Evolutionary conservation across 2,113 vertebrate species (phyloP), one percentile per base, ranked within the genome.

Genomic region (Leptobrachium leishanense): DNA sequence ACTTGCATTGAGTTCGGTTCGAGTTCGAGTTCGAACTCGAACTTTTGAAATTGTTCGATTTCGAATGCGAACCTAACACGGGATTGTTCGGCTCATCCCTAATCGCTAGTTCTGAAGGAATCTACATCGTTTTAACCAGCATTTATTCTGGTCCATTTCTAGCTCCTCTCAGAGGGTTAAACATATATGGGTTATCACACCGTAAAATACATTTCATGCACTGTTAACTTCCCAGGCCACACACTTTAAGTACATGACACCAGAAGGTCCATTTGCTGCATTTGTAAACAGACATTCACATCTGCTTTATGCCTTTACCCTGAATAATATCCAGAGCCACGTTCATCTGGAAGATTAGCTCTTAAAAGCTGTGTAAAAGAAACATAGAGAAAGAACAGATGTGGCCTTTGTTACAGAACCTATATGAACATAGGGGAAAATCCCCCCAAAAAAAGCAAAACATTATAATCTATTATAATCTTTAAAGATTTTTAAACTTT

Each of bases 311-410:
- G 79, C 41, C 3, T 53, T 64, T 31, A 31, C 40, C 43, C 8
- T 43, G 3, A 76, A 72, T 83, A 83, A 73, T 3, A 76, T 44
- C 31, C 66, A 72, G 50, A 74, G 3, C 5, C 3, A 1, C 63
- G 76, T 69, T 65, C 72, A 44, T 42, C 20, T 2, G 15, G 54
- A 13, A 1, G 3, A 71, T 83, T 66, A 53, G 11, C 57, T 7
- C 5, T 43, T n/a, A 12, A 15, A 43, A 66, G 76, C 42, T 31
- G 10, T 10, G 7, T 41, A 63, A 67, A 53, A 57, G 73, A 43
- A 40, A 5, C 11, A 8, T 15, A 64, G 68, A 63, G 31, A 63
- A 81, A 67, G 75, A 68, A n/a, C 2, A 68, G 46, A 67, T 81
- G 41, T 59, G 10, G 1, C 2, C 31, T 42, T 76, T 81, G 46